A percentile compares a stretch with the other conserved stretches of the same genome.
Evolutionary conservation across 2,797 vertebrate species (phyloP).

Genomic region (Gymnodraco acuticeps): DNA sequence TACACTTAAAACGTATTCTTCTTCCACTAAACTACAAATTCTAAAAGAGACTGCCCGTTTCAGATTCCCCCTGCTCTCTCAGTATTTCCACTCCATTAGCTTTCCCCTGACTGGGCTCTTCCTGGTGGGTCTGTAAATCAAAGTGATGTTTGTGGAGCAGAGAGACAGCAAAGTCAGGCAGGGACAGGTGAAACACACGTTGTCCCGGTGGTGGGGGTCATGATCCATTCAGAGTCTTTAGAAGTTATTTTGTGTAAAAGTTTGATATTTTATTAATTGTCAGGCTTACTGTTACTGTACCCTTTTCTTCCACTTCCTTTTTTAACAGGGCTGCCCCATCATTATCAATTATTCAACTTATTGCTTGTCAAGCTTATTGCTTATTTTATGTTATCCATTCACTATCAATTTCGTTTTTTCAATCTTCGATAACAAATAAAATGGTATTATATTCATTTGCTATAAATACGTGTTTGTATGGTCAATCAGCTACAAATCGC

Average conservation of each 20-base stretch:
- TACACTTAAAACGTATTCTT: slow-evolving; percentile 23
- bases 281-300: neutral
- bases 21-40: slow-evolving; percentile 23
- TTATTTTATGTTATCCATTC: too few species aligned
- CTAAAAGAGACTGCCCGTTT: slow-evolving; percentile 52
- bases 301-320: neutral
- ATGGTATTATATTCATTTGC: too few species aligned
- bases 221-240: neutral
- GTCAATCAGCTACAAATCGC: too few species aligned
- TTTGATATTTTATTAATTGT: neutral
- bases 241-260: neutral
- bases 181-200: slow-evolving; percentile 56
- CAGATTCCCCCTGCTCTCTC: slow-evolving; percentile 60
- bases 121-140: slow-evolving; percentile 71
- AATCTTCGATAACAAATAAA: too few species aligned
- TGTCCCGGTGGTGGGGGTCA: neutral
- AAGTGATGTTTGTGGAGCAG: slow-evolving; percentile 54
- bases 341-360: too few species aligned
- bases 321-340: neutral
- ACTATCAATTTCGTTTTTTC: too few species aligned
- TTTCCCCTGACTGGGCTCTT: slow-evolving; percentile 73
- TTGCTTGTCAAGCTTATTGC: too few species aligned
- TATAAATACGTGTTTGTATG: too few species aligned
- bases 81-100: slow-evolving; percentile 77
- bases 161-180: slow-evolving; percentile 44